Base-by-base conservation (phyloP, 2,113 vertebrate species). In the Rhegmatorhina hoffmannsi region DNA sequence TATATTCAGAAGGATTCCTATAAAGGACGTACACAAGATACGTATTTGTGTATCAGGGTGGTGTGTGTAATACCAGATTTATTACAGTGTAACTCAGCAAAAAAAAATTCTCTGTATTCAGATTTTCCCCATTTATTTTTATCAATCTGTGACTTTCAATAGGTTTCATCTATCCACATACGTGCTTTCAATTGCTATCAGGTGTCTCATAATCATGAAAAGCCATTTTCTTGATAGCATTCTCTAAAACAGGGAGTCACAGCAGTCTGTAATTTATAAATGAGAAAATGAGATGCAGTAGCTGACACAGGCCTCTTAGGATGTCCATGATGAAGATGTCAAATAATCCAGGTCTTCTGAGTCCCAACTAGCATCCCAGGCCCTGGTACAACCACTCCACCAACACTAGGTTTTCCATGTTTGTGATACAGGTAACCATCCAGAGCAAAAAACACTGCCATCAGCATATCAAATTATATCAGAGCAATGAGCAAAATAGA, bases 201-300 rank as follows among this genome's bases (percentile, higher is more conserved):
- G 38, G 28, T 82, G 53, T 46, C 53, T 89, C 58, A 21, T 68
- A 69, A 81, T 84, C 64, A 64, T 84, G 82, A 85, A 58, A 76
- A 69, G 63, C 9, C 26, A 86, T 81, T 74, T 50, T 44, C 44
- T 33, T 67, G 52, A 67, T 16, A 78, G 14, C 7, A 28, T 58
- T 80, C 34, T 62, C 72, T 84, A 9, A 89, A 95, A 60, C 8
- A 70, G 60, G 77, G 38, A 78, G 15, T 11, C 10, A 36, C 20
- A 34, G 28, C 31, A 74, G 50, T 62, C 21, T 8, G 9, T 68
- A 60, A 46, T 76, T 76, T 56, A 76, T 34, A 55, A 69, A 69
- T 1, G 3, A 78, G 25, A 52, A 75, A 81, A 55, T 75, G 58
- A 86, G n/a, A 55, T 52, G 19, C 28, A 53, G 31, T 9, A 40